These are phyloP conservation scores for Drosophila leontia DNA, from an alignment of 1,140 invertebrate species.

Conservation along the genomic window DNA sequence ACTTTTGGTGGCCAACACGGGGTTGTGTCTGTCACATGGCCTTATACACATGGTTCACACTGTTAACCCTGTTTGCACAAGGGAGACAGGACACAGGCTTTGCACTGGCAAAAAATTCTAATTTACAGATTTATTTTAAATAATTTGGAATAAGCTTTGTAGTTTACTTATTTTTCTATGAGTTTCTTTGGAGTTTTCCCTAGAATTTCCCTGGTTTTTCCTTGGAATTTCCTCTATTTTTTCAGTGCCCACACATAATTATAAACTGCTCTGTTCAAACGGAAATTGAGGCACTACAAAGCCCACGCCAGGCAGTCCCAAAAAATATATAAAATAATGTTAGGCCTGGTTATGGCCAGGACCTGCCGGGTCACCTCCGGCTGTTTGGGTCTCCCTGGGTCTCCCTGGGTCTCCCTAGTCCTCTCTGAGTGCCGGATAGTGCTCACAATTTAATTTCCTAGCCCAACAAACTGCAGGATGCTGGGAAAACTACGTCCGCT, in stretches of 20 bases:
- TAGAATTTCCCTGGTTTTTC: background rate
- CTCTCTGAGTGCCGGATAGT: conserved; percentile 63
- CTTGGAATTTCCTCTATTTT: background rate
- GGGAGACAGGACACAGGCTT: background rate
- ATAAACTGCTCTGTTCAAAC: conserved; percentile 51
- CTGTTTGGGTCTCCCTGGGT: background rate
- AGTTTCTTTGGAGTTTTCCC: background rate
- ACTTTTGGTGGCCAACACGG: background rate
- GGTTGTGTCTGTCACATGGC: background rate
- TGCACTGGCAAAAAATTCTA: background rate
- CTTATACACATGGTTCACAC: background rate
- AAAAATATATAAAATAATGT: conserved; percentile 22
- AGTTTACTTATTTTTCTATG: background rate
- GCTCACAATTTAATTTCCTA: conserved; percentile 76
- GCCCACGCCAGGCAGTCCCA: conserved; percentile 10
- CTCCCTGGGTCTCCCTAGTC: background rate
- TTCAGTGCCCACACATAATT: conserved; percentile 52
- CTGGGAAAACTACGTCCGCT: conserved; percentile 56
- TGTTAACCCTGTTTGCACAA: conserved; percentile 4
- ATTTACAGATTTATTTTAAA: background rate
- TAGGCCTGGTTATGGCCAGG: conserved; percentile 4
- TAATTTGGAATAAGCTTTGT: background rate
- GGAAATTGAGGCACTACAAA: conserved; percentile 69
- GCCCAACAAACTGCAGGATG: conserved; percentile 51
- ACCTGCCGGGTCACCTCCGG: background rate